Conservation (phyloP, 2,797 vertebrate genomes). For the Phalanger gymnotis region DNA sequence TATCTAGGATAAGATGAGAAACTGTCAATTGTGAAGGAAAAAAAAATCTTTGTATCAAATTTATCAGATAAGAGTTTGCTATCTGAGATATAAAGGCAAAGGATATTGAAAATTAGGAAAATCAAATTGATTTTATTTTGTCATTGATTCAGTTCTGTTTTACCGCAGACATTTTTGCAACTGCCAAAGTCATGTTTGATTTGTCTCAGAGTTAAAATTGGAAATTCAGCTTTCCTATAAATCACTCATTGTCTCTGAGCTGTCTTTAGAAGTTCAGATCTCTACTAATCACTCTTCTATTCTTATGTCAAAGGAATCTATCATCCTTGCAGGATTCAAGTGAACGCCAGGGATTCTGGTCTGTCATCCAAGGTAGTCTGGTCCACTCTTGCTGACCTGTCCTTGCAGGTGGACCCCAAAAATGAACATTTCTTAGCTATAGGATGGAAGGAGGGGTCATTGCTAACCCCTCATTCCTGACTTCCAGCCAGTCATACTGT, state of each 20-base stretch:
- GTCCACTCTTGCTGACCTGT: neutral
- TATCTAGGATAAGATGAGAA: no score
- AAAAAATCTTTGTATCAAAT: no score
- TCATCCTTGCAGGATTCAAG: neutral
- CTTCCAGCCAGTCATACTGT: neutral
- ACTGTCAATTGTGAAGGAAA: no score
- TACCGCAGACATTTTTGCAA: neutral
- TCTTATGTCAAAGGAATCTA: neutral
- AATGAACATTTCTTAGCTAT: neutral
- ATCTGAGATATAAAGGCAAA: neutral
- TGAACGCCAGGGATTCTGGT: neutral
- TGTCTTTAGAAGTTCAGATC: neutral
- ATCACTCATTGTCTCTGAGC: neutral
- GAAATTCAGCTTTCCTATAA: neutral
- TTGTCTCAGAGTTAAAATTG: neutral
- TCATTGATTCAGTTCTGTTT: neutral
- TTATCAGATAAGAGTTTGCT: no score
- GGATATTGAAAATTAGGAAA: neutral
- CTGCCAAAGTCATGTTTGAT: neutral
- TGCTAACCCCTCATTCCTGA: neutral
- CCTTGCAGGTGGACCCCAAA: neutral
- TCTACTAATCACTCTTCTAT: neutral
- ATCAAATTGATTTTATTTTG: neutral
- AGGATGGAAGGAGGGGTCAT: neutral
- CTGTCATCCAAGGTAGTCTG: neutral